Conservation (phyloP, 2,888 invertebrate genomes). For the Monoplex corrugatus region DNA sequence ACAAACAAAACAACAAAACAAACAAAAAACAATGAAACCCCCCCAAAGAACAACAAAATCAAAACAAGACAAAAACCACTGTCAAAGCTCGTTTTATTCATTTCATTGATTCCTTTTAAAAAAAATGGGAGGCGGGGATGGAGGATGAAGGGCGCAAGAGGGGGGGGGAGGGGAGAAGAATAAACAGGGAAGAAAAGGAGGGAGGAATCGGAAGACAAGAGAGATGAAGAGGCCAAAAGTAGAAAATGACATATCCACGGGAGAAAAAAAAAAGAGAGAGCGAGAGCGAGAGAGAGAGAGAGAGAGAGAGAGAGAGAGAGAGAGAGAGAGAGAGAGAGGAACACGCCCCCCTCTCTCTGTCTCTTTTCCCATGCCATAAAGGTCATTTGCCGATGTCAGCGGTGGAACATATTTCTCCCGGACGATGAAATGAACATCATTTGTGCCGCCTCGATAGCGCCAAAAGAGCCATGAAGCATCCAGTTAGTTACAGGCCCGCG, state of each 20-base stretch:
- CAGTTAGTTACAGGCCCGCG: slow-evolving; percentile 17
- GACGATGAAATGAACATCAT: slow-evolving; percentile 43
- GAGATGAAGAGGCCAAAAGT: neutral
- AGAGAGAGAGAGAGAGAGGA: neutral
- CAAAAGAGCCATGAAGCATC: slow-evolving; percentile 43
- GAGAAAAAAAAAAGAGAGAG: slow-evolving; percentile 22
- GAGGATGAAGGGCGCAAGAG: neutral
- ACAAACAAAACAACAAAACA: too few species aligned
- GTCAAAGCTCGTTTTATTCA: too few species aligned
- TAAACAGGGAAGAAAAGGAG: neutral
- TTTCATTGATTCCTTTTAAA: too few species aligned
- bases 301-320: neutral
- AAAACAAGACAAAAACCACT: too few species aligned
- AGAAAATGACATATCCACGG: neutral
- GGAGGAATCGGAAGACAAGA: neutral
- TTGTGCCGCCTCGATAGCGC: slow-evolving; percentile 36
- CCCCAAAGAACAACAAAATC: too few species aligned
- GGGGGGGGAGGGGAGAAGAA: neutral
- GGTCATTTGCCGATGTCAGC: slow-evolving; percentile 46
- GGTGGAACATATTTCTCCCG: slow-evolving; percentile 36
- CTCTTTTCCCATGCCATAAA: neutral
- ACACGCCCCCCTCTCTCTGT: neutral
- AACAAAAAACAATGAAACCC: too few species aligned
- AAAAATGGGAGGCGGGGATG: too few species aligned
- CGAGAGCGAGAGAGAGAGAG: slow-evolving; percentile 29